Evolutionary conservation across 2,113 vertebrate genomes (phyloP).

Genomic region (Syrmaticus mikado): DNA sequence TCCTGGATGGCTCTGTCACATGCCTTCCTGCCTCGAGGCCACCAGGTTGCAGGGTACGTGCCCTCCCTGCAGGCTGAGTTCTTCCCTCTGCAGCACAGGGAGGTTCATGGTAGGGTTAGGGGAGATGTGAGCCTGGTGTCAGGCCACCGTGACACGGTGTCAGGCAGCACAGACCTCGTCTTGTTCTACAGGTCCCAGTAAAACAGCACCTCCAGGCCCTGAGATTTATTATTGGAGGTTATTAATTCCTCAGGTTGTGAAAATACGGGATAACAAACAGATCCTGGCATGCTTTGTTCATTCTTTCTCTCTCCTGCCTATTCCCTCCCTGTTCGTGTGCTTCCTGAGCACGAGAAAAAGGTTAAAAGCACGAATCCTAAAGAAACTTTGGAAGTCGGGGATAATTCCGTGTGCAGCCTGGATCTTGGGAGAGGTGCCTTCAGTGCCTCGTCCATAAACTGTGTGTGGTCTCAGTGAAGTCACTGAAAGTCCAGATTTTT

Average conservation of each 20-base stretch:
- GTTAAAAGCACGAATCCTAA: not conserved
- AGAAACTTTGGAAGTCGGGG: not conserved
- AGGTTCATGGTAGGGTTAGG: not conserved
- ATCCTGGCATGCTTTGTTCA: not conserved
- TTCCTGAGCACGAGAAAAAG: not conserved
- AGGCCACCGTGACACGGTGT: not conserved
- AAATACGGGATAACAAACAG: not conserved
- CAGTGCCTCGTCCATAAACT: not conserved
- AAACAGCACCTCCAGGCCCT: not conserved
- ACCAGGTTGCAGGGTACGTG: not conserved
- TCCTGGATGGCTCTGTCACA: not conserved
- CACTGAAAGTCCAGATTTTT: not conserved
- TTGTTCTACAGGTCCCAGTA: not conserved
- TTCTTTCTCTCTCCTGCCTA: not conserved
- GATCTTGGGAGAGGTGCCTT: not conserved
- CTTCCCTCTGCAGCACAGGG: not conserved
- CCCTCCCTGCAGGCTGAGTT: not conserved
- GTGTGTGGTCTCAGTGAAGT: not conserved
- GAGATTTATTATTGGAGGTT: not conserved
- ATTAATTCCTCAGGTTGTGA: not conserved
- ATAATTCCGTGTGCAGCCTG: not conserved
- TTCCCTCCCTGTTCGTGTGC: not conserved
- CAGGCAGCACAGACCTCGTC: not conserved
- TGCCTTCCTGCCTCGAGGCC: slow-evolving; percentile 14
- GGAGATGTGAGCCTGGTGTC: not conserved